phyloP scores from a whole-genome alignment of 2,888 invertebrate species.

The Trachelus stipa region DNA sequence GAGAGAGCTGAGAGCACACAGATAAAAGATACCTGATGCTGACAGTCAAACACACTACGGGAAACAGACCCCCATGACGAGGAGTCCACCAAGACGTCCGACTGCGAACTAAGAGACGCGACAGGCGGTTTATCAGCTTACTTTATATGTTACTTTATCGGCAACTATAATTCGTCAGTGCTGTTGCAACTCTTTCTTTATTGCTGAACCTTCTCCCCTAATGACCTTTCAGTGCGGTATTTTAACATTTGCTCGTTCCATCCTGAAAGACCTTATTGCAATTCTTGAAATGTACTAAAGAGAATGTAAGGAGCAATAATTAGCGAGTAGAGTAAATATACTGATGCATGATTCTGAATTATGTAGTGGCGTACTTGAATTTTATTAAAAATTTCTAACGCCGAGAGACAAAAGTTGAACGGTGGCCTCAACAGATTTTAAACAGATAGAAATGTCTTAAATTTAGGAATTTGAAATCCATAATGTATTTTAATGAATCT shows the following conservation, averaged over 20 bases:
- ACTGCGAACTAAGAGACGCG: conserved; percentile 4
- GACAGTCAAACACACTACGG: background rate
- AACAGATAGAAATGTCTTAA: background rate
- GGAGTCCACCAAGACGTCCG: background rate
- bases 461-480: background rate
- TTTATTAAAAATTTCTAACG: too few species aligned
- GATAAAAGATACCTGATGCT: background rate
- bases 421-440: background rate
- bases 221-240: background rate
- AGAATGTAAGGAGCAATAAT: background rate
- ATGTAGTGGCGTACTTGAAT: too few species aligned
- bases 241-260: background rate
- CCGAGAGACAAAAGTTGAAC: too few species aligned
- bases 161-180: conserved; percentile 31
- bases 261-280: background rate
- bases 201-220: background rate
- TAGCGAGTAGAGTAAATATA: too few species aligned
- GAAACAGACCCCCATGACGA: background rate
- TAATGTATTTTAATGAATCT: background rate
- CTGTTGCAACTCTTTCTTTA: background rate
- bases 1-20: background rate
- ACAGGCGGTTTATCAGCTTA: conserved; percentile 36
- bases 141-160: conserved; percentile 44
- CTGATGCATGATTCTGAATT: too few species aligned
- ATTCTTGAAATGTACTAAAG: background rate